Evolutionary conservation across 1,140 invertebrate genomes (phyloP).

Genomic region (Gryon sp.): DNA sequence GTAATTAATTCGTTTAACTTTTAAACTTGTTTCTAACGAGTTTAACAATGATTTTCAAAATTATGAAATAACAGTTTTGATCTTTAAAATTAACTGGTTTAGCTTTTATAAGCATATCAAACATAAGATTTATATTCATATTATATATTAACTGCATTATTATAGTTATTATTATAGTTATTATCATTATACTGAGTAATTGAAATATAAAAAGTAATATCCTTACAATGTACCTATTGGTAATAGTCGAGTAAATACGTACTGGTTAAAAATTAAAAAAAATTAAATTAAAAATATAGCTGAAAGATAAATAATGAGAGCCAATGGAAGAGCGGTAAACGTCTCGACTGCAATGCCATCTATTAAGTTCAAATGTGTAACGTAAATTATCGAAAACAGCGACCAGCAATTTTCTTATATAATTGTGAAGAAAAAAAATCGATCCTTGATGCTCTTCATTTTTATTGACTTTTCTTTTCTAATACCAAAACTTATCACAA

Average conservation of each 20-base stretch:
- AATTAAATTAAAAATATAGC: slow-evolving; percentile 57
- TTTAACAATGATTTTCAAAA: too few species aligned
- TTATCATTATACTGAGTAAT: slow-evolving; percentile 19
- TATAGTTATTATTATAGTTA: too few species aligned
- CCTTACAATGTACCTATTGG: slow-evolving; percentile 33
- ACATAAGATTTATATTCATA: too few species aligned
- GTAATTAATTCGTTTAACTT: neutral
- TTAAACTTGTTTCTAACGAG: too few species aligned
- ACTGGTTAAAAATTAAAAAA: slow-evolving; percentile 24
- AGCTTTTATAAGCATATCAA: too few species aligned
- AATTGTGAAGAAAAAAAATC: too few species aligned
- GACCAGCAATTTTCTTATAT: slow-evolving; percentile 1
- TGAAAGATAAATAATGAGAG: slow-evolving; percentile 80
- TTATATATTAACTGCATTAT: too few species aligned
- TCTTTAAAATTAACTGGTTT: neutral
- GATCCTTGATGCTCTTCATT: slow-evolving; percentile 63
- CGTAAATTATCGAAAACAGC: neutral
- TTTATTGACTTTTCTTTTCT: slow-evolving; percentile 53
- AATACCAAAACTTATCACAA: slow-evolving; percentile 53
- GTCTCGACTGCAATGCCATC: slow-evolving; percentile 74
- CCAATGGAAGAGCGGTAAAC: slow-evolving; percentile 79
- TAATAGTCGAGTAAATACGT: slow-evolving; percentile 33
- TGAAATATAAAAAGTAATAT: slow-evolving; percentile 5
- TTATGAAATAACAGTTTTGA: neutral
- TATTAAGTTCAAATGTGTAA: neutral